Base-by-base conservation (phyloP, 2,888 invertebrate species). In the Scaptomyza parva region DNA sequence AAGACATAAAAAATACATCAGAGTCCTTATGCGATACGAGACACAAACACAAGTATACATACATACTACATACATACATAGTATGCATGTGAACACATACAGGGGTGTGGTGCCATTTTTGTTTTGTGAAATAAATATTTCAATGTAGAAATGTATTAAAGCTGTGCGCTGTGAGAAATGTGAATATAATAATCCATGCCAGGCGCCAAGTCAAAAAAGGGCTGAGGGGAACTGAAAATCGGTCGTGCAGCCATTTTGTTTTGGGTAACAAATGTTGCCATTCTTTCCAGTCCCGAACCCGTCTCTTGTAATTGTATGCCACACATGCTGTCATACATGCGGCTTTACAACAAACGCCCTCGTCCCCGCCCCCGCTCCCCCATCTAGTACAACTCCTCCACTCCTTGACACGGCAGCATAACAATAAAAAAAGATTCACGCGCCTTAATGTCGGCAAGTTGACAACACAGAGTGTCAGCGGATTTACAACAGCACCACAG, bases 391-490 rank as follows among this genome's bases (percentile, higher is more conserved):
- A 33, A 14, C 41, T 26, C 44, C 1, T n/a, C n/a, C 20, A 28
- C 41, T 64, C 62, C 78, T 26, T 65, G 53, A 65, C 85, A 64
- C 67, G 78, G 75, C 61, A 60, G 67, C 70, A 86, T 72, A 83
- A 82, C 82, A 82, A 82, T 82, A 82, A 81, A 82, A 80, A 62
- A 71, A 79, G 82, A 78, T 87, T 87, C 82, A 76, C 74, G 82
- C 86, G 85, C 86, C 82, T 76, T 83, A 87, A 87, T 83, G 87
- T 65, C 72, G 74, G 77, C 70, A 87, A 87, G 86, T 87, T 87
- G 83, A 84, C 88, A 87, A 82, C 77, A 77, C 66, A 50, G 75
- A 84, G 86, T 82, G 82, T 84, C 87, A 77, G 86, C 83, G 83
- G 83, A 87, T 84, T 84, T 85, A 66, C 82, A 78, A 41, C 44